Evolutionary conservation across 2,113 vertebrate genomes (phyloP).

Genomic region (Chrysochloris asiatica): DNA sequence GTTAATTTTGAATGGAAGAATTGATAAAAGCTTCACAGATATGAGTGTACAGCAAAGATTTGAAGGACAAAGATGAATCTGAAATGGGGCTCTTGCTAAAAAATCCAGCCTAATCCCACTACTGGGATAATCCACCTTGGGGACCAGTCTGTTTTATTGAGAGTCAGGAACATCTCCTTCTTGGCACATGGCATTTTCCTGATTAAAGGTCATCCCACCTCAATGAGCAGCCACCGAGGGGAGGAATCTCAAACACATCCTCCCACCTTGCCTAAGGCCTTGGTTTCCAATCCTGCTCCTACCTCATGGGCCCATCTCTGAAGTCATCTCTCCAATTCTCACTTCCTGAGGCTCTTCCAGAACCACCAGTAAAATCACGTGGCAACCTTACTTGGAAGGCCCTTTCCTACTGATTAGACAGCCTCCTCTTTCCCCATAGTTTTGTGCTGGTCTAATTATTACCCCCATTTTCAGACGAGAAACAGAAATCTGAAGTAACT

Average conservation of each 20-base stretch:
- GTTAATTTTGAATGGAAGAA: neutral
- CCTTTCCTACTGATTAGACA: neutral
- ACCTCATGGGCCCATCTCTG: neutral
- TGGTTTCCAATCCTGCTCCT: neutral
- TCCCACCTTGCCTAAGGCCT: neutral
- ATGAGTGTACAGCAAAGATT: neutral
- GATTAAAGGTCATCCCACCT: neutral
- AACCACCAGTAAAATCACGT: neutral
- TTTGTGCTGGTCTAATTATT: neutral
- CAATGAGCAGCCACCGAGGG: neutral
- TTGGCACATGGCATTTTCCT: neutral
- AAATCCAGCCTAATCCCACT: neutral
- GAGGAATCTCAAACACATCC: rapidly evolving
- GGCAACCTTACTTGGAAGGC: neutral
- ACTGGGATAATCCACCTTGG: neutral
- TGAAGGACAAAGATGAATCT: conserved; percentile 25
- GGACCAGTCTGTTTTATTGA: too few species aligned
- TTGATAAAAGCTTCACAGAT: neutral
- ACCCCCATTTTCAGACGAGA: neutral
- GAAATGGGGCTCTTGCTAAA: neutral
- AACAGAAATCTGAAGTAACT: neutral
- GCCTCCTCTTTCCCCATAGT: neutral
- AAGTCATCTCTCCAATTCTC: neutral
- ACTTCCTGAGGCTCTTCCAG: neutral
- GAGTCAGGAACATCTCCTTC: neutral